phyloP scores from a whole-genome alignment of 1,140 invertebrate genomes.

The Aphis gossypii region DNA sequence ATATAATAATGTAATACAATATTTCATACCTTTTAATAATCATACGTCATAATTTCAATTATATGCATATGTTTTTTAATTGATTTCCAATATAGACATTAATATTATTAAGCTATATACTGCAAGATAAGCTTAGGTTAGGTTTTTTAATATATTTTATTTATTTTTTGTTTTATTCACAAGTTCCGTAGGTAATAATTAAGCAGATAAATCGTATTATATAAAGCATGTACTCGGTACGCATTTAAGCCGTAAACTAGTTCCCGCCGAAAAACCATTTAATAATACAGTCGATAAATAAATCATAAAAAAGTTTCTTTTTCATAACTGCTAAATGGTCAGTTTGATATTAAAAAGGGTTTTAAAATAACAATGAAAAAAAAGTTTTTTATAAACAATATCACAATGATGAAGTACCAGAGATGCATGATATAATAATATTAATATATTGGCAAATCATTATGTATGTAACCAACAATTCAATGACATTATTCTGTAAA shows the following conservation, averaged over 20 bases:
- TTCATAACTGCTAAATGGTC: not conserved
- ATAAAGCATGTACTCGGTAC: not conserved
- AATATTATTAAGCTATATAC: too few species aligned
- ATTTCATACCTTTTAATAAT: too few species aligned
- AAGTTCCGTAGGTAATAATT: not conserved
- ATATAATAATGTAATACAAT: too few species aligned
- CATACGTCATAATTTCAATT: too few species aligned
- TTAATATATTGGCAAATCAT: not conserved
- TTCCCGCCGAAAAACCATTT: not conserved
- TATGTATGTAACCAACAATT: not conserved
- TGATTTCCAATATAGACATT: too few species aligned
- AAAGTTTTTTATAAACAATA: not conserved
- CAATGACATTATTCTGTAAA: not conserved
- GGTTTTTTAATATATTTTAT: not conserved
- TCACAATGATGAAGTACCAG: not conserved
- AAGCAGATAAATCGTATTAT: not conserved
- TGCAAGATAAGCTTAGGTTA: too few species aligned
- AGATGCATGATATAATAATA: not conserved
- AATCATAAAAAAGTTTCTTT: not conserved
- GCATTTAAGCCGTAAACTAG: not conserved
- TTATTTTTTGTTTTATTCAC: not conserved
- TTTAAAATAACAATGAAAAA: not conserved
- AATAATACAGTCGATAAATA: not conserved
- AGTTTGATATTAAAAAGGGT: not conserved
- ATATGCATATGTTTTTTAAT: too few species aligned